phyloP scores from a whole-genome alignment of 2,113 vertebrate genomes.

The Acanthisitta chloris region DNA sequence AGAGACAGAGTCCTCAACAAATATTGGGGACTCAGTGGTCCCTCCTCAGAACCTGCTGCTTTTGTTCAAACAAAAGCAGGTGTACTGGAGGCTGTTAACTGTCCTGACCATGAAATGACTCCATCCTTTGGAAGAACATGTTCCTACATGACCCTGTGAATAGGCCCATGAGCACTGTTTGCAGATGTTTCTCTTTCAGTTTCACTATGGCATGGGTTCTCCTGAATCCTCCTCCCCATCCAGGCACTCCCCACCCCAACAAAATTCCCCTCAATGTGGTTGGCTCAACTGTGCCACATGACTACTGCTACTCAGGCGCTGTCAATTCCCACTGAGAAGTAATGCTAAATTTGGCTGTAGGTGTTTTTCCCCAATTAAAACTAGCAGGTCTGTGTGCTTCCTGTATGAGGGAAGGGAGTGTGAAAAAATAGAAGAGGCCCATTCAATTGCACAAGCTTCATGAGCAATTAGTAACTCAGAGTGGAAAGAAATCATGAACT shows the following conservation, averaged over 20 bases:
- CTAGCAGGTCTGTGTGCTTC: not conserved
- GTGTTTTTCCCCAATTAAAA: slow-evolving; percentile 29
- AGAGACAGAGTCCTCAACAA: not conserved
- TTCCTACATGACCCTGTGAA: not conserved
- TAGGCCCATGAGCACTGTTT: not conserved
- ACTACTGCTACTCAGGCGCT: not conserved
- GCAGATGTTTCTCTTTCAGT: not conserved
- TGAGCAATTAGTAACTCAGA: slow-evolving; percentile 14
- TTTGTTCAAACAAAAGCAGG: not conserved
- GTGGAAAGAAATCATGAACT: slow-evolving; percentile 17
- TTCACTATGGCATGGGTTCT: not conserved
- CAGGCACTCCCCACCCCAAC: not conserved
- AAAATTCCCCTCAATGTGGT: not conserved
- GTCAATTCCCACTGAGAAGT: not conserved
- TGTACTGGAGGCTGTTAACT: not conserved
- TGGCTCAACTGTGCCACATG: not conserved
- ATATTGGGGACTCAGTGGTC: not conserved
- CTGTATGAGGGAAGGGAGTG: not conserved
- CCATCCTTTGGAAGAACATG: not conserved
- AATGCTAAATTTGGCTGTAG: not conserved
- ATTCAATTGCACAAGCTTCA: slow-evolving; percentile 11
- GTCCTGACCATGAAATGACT: not conserved
- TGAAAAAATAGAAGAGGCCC: not conserved
- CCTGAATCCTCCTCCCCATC: not conserved
- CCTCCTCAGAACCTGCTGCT: not conserved